These are phyloP conservation scores for Coluber constrictor DNA, from an alignment of 2,797 vertebrate genomes.

Conservation along the genomic window DNA sequence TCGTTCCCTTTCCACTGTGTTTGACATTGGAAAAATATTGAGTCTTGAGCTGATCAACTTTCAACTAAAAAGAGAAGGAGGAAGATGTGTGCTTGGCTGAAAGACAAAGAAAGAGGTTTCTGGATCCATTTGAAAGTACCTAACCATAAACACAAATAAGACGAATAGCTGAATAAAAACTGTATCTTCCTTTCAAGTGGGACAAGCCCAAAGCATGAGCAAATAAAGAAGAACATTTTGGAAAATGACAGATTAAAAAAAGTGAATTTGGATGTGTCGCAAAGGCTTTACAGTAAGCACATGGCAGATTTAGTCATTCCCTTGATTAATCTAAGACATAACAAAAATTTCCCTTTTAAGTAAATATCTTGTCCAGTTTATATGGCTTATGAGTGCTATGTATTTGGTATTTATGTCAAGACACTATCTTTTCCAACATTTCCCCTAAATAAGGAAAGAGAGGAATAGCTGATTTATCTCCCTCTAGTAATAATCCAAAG, in stretches of 20 bases:
- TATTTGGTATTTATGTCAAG: background rate
- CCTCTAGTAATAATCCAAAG: background rate
- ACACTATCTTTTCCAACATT: background rate
- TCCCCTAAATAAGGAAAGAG: background rate
- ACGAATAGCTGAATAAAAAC: conserved; percentile 7
- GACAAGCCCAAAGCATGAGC: conserved; percentile 36
- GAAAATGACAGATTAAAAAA: background rate
- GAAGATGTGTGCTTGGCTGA: background rate
- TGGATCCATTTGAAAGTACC: conserved; percentile 21
- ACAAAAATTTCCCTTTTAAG: background rate
- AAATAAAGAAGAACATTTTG: conserved; percentile 40
- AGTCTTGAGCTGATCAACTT: background rate
- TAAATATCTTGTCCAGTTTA: background rate
- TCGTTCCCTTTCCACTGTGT: conserved; percentile 26
- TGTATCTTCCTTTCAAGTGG: conserved; percentile 3
- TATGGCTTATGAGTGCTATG: background rate
- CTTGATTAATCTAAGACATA: background rate
- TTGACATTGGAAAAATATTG: conserved; percentile 26
- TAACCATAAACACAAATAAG: background rate
- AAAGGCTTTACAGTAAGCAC: background rate
- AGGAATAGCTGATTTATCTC: background rate
- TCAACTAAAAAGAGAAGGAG: conserved; percentile 25
- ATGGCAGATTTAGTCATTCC: background rate
- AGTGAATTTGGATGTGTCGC: background rate
- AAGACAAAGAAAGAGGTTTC: conserved; percentile 26